phyloP scores from a whole-genome alignment of 1,140 invertebrate species.

The Colletes gigas region DNA sequence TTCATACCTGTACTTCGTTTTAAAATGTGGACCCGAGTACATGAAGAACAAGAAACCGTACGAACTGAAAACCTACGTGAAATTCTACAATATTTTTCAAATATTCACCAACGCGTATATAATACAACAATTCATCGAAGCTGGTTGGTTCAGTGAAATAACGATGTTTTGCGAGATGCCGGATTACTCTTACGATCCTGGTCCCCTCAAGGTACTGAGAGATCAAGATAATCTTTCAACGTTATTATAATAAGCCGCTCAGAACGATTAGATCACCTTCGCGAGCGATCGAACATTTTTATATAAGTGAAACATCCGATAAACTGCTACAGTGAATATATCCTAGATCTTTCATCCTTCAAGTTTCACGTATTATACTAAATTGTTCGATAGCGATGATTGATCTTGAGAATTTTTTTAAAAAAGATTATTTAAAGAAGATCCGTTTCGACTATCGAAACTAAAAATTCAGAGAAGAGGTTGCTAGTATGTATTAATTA shows the following conservation, averaged over 20 bases:
- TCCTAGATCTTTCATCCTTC: too few relatives aligned
- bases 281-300: too few relatives aligned
- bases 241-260: background rate
- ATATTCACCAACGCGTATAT: constrained; percentile 80
- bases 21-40: constrained; percentile 80
- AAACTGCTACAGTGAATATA: too few relatives aligned
- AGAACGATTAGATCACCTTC: background rate
- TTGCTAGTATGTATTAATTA: background rate
- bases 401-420: too few relatives aligned
- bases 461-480: too few relatives aligned
- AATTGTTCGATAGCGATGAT: too few relatives aligned
- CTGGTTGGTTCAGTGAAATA: constrained; percentile 58
- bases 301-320: too few relatives aligned
- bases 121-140: constrained; percentile 71
- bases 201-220: constrained; percentile 22
- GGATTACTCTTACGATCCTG: constrained; percentile 13
- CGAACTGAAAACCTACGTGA: constrained; percentile 82
- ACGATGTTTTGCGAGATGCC: constrained; percentile 65
- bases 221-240: background rate
- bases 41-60: constrained; percentile 85
- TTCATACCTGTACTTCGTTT: constrained; percentile 80
- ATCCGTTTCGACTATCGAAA: background rate
- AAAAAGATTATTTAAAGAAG: too few relatives aligned
- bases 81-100: constrained; percentile 84
- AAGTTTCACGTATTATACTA: too few relatives aligned